Evolutionary conservation across 2,888 invertebrate species (phyloP), one percentile per base, ranked within the genome.

Genomic region (Platerodrilus igneus): DNA sequence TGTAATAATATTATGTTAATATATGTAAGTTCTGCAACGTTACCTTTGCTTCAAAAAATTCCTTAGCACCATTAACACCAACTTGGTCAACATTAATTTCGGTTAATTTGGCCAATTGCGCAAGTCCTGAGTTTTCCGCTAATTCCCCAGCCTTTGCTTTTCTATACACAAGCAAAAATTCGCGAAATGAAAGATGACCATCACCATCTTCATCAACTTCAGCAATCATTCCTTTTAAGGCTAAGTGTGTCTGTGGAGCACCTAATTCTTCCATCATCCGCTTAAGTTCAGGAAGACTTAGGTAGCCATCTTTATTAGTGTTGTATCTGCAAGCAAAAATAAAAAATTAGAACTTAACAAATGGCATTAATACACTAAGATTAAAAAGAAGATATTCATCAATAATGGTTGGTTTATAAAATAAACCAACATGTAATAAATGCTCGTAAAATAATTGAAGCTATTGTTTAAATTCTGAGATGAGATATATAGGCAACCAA

Each of bases 191-290:
- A 56, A 96, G 88, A 62, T 81, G 81, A 46, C 81, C 83, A 66
- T 91, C 90, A 21, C 78, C 76, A 61, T 91, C 90, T 63, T 89
- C 90, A 62, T 90, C 90, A 3, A 90, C 87, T 67, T 90, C 90
- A 45, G 85, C 78, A 59, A 96, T 96, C 93, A 96, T 95, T 20
- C 83, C 84, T 67, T 96, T 96, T 15, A 96, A 76, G 0, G 90
- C 90, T 35, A 96, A 74, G 69, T 96, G 95, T 0, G 96, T 96
- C 70, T 96, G 96, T 8, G 96, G 95, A 2, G 90, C 93, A 6
- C 90, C 92, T 37, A 96, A 71, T 45, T 89, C 84, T 69, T 96
- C 96, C 95, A 95, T 95, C 93, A 95, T 94, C 15, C 85, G 74
- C 68, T 96, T 96, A 50, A 96, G 72, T 68, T 96, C 95, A 15